Conservation (phyloP, 2,113 vertebrate species). For the Pelobates fuscus region DNA sequence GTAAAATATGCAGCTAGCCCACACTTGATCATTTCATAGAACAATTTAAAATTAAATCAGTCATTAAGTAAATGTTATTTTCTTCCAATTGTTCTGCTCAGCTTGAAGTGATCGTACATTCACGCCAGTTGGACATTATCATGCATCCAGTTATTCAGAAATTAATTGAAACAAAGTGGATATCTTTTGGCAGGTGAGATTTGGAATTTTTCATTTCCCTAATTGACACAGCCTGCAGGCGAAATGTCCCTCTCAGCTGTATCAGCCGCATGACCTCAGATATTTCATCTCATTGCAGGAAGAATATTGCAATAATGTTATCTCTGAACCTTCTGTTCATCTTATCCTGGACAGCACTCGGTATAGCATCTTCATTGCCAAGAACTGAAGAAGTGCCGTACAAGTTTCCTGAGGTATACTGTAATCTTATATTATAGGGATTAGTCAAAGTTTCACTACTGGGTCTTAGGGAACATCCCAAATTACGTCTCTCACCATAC, state of each 20-base stretch:
- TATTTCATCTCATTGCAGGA: slow-evolving; percentile 17
- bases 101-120: slow-evolving; percentile 52
- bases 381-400: slow-evolving; percentile 37
- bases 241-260: slow-evolving; percentile 2
- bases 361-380: slow-evolving; percentile 39
- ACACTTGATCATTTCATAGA: neutral
- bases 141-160: slow-evolving; percentile 53
- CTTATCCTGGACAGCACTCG: slow-evolving; percentile 45
- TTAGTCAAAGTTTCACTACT: too few relatives aligned
- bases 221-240: slow-evolving; percentile 1
- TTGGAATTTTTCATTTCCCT: slow-evolving; percentile 16
- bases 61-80: slow-evolving; percentile 10
- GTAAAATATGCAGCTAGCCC: too few relatives aligned
- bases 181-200: slow-evolving; percentile 50
- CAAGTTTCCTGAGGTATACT: slow-evolving; percentile 45
- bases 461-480: too few relatives aligned
- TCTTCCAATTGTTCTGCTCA: slow-evolving; percentile 3
- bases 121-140: slow-evolving; percentile 50
- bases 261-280: neutral
- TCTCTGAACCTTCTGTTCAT: slow-evolving; percentile 50
- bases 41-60: neutral
- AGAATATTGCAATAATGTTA: slow-evolving; percentile 32
- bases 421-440: too few relatives aligned
- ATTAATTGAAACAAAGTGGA: slow-evolving; percentile 51
- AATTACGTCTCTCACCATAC: too few relatives aligned